Percentiles rank a stretch among this genome's conserved stretches.
Conservation (phyloP, 1,140 invertebrate species). For the Archegozetes longisetosus region DNA sequence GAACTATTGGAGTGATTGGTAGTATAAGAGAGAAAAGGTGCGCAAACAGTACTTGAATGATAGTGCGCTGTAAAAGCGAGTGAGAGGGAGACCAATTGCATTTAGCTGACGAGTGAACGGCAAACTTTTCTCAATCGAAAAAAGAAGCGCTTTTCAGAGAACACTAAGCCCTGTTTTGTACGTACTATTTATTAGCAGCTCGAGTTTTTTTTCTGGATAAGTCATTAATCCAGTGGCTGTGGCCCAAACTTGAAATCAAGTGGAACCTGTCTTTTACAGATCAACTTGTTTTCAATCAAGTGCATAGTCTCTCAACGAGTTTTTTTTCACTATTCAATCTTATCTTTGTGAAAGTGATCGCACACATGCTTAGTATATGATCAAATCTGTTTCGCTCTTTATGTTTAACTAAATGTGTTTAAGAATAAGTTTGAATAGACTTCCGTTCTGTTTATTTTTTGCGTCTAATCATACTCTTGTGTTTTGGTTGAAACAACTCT, state of each 20-base stretch:
- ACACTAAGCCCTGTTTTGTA: not conserved
- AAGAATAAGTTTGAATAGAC: no score
- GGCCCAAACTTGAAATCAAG: not conserved
- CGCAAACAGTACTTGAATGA: not conserved
- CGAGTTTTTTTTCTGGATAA: not conserved
- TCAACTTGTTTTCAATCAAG: not conserved
- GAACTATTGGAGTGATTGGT: no score
- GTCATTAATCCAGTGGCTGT: not conserved
- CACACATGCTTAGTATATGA: no score
- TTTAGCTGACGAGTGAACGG: not conserved
- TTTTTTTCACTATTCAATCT: no score
- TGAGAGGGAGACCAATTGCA: not conserved
- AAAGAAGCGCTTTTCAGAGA: not conserved
- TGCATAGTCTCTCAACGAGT: not conserved
- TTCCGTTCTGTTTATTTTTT: no score
- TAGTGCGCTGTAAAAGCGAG: not conserved
- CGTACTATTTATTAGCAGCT: not conserved
- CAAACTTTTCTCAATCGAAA: not conserved
- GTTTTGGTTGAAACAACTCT: no score
- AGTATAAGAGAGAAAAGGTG: not conserved
- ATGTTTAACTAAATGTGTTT: no score
- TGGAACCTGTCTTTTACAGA: not conserved
- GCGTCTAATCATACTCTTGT: no score
- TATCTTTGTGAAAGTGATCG: no score
- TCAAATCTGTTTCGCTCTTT: no score